Percentiles rank a stretch among this genome's conserved stretches.
These are phyloP conservation scores for Dicrostonyx torquatus DNA, from an alignment of 2,797 vertebrate species.

Conservation along the genomic window DNA sequence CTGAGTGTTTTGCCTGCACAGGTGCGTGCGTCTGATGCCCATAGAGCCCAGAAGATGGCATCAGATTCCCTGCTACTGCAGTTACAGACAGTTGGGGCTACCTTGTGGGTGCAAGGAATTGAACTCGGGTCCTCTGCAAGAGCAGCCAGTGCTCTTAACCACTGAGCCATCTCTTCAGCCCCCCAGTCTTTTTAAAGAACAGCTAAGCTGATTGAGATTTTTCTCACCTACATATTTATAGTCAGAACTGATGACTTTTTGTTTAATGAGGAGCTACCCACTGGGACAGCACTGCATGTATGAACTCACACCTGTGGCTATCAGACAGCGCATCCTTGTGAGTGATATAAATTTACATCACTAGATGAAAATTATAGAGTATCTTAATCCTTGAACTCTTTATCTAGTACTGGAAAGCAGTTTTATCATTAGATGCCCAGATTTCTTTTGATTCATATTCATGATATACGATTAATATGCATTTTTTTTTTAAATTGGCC, in stretches of 20 bases:
- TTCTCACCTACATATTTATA: background rate
- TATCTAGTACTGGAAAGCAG: background rate
- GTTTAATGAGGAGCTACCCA: background rate
- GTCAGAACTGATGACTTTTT: background rate
- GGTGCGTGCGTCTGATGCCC: background rate
- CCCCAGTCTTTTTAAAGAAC: background rate
- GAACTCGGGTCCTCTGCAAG: background rate
- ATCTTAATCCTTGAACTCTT: background rate
- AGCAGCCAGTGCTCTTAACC: background rate
- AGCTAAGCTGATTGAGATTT: conserved; percentile 46
- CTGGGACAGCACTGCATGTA: background rate
- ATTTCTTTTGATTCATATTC: conserved; percentile 38
- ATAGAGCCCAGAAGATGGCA: background rate
- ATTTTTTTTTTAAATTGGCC: background rate
- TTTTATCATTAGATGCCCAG: background rate
- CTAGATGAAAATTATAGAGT: background rate
- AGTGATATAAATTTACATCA: conserved; percentile 39
- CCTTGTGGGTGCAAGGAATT: background rate
- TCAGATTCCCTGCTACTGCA: background rate
- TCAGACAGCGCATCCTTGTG: conserved; percentile 13
- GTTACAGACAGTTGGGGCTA: background rate
- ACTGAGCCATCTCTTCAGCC: background rate
- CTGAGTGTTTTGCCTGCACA: background rate
- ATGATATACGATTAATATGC: background rate
- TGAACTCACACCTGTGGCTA: background rate